phyloP scores from a whole-genome alignment of 2,797 vertebrate genomes.

The Gymnothorax reevesii region DNA sequence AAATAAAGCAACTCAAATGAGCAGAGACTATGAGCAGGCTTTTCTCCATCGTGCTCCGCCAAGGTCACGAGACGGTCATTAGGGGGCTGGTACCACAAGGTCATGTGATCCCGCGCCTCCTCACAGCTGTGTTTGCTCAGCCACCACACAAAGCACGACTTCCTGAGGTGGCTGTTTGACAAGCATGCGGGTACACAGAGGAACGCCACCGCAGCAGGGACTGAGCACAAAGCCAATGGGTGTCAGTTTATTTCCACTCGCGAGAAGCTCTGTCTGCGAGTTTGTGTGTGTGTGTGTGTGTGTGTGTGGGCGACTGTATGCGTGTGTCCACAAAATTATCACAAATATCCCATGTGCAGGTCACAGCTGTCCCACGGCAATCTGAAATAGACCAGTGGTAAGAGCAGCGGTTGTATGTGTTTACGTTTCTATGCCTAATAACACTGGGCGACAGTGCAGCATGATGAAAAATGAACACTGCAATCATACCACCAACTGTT shows the following conservation, averaged over 20 bases:
- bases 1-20: not conserved
- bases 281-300: not conserved
- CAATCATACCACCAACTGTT: too few relatives aligned
- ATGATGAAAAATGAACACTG: too few relatives aligned
- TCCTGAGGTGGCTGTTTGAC: not conserved
- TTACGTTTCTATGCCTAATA: not conserved
- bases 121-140: conserved; percentile 16
- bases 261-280: not conserved
- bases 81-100: not conserved
- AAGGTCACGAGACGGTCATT: not conserved
- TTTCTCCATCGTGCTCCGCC: not conserved
- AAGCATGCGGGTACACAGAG: not conserved
- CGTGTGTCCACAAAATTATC: not conserved
- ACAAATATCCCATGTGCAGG: not conserved
- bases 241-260: not conserved
- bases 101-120: not conserved
- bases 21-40: not conserved
- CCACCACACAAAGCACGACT: not conserved
- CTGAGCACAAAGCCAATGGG: not conserved
- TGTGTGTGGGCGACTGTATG: not conserved
- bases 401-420: not conserved
- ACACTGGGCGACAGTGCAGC: not conserved
- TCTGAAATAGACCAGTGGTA: not conserved
- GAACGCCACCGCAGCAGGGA: not conserved
- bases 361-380: not conserved